Conservation (phyloP, 1,140 invertebrate genomes). For the Drosophila virilis region DNA sequence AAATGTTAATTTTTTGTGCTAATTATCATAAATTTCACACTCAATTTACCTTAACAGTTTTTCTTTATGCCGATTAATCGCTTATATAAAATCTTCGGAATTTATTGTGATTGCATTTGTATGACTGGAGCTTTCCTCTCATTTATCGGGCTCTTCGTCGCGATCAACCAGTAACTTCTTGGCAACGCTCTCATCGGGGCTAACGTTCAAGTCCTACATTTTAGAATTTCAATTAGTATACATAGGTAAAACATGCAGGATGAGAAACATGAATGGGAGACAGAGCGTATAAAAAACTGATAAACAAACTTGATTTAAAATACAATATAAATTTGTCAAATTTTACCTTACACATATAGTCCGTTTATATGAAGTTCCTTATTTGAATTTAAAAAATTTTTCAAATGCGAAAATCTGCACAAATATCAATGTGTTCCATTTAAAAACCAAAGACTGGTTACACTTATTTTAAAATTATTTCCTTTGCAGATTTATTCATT, state of each 20-base stretch:
- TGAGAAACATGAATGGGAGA: slow-evolving; percentile 36
- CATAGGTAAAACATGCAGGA: not conserved
- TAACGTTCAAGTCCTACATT: slow-evolving; percentile 51
- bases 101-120: slow-evolving; percentile 7
- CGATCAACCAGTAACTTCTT: slow-evolving; percentile 2
- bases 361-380: slow-evolving; percentile 47
- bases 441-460: slow-evolving; percentile 12
- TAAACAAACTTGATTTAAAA: slow-evolving; percentile 31
- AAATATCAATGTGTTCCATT: not conserved
- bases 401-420: slow-evolving; percentile 43
- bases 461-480: slow-evolving; percentile 3
- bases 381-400: slow-evolving; percentile 31
- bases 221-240: slow-evolving; percentile 42
- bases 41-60: slow-evolving; percentile 26
- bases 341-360: slow-evolving; percentile 55
- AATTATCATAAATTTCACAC: not conserved
- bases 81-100: slow-evolving; percentile 7
- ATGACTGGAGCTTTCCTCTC: not conserved
- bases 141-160: slow-evolving; percentile 7
- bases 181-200: slow-evolving; percentile 1
- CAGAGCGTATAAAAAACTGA: slow-evolving; percentile 29
- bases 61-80: not conserved
- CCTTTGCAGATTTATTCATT: slow-evolving; percentile 39
- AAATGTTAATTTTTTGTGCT: not conserved
- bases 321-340: slow-evolving; percentile 40